phyloP scores from a whole-genome alignment of 2,797 vertebrate species.

The Enteromius treurensis region DNA sequence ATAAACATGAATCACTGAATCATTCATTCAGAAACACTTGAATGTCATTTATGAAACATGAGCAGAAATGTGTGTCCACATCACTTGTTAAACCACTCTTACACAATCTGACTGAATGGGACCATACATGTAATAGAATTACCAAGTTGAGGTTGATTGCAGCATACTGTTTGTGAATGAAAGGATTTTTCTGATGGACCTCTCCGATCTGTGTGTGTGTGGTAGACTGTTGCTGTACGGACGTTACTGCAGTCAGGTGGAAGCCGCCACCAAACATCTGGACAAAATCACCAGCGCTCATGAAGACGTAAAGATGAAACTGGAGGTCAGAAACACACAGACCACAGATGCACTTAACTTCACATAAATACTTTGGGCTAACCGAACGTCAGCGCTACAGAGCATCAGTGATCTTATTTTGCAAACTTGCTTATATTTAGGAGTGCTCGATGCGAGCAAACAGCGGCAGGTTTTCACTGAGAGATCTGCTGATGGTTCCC shows the following conservation, averaged over 20 bases:
- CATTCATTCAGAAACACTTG: not conserved
- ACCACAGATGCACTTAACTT: slow-evolving; percentile 11
- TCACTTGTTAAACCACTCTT: not conserved
- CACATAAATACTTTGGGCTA: not conserved
- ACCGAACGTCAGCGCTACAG: not conserved
- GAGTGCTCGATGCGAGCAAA: slow-evolving; percentile 92
- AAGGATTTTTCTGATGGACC: not conserved
- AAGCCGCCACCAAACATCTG: slow-evolving; percentile 85
- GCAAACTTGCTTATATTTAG: slow-evolving; percentile 65
- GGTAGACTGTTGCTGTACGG: slow-evolving; percentile 87
- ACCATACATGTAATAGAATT: too few relatives aligned
- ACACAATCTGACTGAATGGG: not conserved
- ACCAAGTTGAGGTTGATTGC: not conserved
- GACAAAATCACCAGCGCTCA: slow-evolving; percentile 77
- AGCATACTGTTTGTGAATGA: not conserved
- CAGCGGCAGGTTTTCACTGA: slow-evolving; percentile 86
- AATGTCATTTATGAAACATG: not conserved
- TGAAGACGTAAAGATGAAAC: slow-evolving; percentile 88
- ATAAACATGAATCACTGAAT: not conserved
- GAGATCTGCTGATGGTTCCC: slow-evolving; percentile 92
- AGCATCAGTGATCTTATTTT: not conserved
- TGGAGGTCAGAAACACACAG: slow-evolving; percentile 77
- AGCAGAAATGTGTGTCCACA: not conserved
- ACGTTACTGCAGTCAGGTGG: slow-evolving; percentile 91
- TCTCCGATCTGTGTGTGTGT: not conserved